Percentiles rank a stretch among this genome's conserved stretches.
Conservation (phyloP, 2,797 vertebrate species). For the Lepilemur ruficaudatus region DNA sequence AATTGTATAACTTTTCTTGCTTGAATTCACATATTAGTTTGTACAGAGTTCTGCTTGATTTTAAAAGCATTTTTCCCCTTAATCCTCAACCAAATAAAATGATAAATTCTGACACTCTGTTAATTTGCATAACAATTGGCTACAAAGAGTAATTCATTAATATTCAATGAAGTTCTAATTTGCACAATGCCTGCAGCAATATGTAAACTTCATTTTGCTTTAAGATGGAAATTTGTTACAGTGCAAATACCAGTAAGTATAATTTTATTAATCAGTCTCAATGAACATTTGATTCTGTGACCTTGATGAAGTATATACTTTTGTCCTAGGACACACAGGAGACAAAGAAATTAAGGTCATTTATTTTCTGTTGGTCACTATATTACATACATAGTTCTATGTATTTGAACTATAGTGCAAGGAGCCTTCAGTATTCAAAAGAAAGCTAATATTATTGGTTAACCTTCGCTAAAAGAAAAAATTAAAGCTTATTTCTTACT, state of each 20-base stretch:
- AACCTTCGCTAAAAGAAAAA: neutral
- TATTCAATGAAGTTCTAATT: constrained; percentile 85
- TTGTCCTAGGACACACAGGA: constrained; percentile 25
- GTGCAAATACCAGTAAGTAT: constrained; percentile 82
- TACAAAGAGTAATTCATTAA: constrained; percentile 87
- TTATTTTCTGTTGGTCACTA: neutral
- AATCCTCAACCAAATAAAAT: constrained; percentile 78
- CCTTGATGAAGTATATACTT: constrained; percentile 61
- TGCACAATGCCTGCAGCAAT: constrained; percentile 79
- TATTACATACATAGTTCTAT: neutral
- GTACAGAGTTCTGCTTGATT: constrained; percentile 55
- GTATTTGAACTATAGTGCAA: constrained; percentile 9
- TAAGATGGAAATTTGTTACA: constrained; percentile 84
- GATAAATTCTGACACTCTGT: constrained; percentile 81
- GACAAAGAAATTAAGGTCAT: constrained; percentile 41
- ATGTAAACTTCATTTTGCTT: constrained; percentile 86
- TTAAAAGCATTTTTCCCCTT: constrained; percentile 67
- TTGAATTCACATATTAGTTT: constrained; percentile 68
- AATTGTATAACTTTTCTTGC: constrained; percentile 45
- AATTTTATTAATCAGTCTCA: constrained; percentile 84
- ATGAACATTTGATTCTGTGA: constrained; percentile 74
- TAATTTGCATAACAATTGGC: constrained; percentile 86
- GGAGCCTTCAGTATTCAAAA: neutral
- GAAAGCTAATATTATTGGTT: constrained; percentile 12
- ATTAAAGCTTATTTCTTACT: constrained; percentile 36